phyloP scores from a whole-genome alignment of 2,888 invertebrate genomes.

The Caenorhabditis macrosperma region DNA sequence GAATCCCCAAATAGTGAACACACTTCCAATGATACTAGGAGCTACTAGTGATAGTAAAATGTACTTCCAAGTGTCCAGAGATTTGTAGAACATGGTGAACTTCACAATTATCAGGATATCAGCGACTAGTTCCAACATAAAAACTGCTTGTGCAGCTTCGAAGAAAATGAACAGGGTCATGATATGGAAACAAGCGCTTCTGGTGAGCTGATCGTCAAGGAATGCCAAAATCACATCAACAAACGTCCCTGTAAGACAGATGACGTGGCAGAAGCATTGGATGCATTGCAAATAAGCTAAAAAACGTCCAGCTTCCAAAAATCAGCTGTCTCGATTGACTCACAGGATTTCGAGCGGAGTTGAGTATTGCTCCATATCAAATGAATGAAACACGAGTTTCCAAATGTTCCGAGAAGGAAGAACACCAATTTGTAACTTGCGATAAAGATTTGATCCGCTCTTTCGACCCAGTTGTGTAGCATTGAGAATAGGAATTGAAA shows the following conservation, averaged over 20 bases:
- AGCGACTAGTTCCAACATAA: slow-evolving; percentile 12
- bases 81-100: slow-evolving; percentile 1
- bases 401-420: slow-evolving; percentile 11
- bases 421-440: slow-evolving; percentile 16
- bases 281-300: slow-evolving; percentile 26
- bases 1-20: slow-evolving; percentile 28
- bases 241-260: slow-evolving; percentile 15
- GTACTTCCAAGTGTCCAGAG: slow-evolving; percentile 2
- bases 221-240: slow-evolving; percentile 14
- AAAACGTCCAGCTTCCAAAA: neutral
- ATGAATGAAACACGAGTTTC: slow-evolving; percentile 16
- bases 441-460: slow-evolving; percentile 16
- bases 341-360: slow-evolving; percentile 12
- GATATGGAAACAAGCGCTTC: slow-evolving; percentile 11
- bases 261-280: slow-evolving; percentile 19
- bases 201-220: slow-evolving; percentile 12
- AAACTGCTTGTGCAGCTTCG: slow-evolving; percentile 27
- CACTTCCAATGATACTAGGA: slow-evolving; percentile 2
- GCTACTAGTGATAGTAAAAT: neutral
- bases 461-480: slow-evolving; percentile 28
- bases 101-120: slow-evolving; percentile 19
- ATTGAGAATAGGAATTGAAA: no score
- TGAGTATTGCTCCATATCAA: neutral
- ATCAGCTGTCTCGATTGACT: neutral
- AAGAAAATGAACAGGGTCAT: slow-evolving; percentile 26